Base-by-base conservation (phyloP, 2,113 vertebrate genomes). In the Callocephalon fimbriatum region DNA sequence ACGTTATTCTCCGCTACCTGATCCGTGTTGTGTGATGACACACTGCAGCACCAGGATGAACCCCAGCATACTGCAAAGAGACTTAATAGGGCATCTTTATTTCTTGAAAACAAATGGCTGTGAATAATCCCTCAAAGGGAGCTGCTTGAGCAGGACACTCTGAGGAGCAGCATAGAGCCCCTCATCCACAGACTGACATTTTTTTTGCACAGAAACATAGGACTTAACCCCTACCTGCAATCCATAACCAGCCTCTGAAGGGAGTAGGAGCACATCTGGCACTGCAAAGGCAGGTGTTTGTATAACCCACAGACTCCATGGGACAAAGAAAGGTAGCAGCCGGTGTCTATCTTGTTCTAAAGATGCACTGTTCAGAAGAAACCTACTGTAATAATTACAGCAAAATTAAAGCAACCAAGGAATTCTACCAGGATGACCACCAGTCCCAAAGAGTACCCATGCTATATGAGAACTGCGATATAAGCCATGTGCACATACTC, bases 111-210 rank as follows among this genome's bases (percentile, higher is more conserved):
- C 3, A 4, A 58, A 58, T 19, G 25, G 22, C 25, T 51, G 18
- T 8, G 31, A 22, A 32, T 23, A 73, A 53, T 29, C 12, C 16
- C 29, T 15, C 21, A n/a, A 25, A 42, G 11, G 15, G 15, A 72
- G 15, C 18, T 61, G 47, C 56, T 26, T 90, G 29, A 77, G 56
- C n/a, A 59, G 44, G 53, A 29, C 19, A 19, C 0, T 0, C 35
- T 16, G 14, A 62, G 32, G 8, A 44, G 22, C 0, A 0, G 21
- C 22, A 45, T 27, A 53, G 44, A 48, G 35, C 9, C 59, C 26
- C 26, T 81, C 29, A 74, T 19, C 7, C 29, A 40, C 16, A 56
- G 16, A 9, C 1, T 53, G 53, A 51, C 47, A 5, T 3, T 14
- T 15, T 16, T 59, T 71, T 72, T 47, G 20, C 12, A 6, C 35